Percentiles rank a stretch among this genome's conserved stretches.
phyloP scores from a whole-genome alignment of 2,797 vertebrate genomes.

The Fistularia commersonii region DNA sequence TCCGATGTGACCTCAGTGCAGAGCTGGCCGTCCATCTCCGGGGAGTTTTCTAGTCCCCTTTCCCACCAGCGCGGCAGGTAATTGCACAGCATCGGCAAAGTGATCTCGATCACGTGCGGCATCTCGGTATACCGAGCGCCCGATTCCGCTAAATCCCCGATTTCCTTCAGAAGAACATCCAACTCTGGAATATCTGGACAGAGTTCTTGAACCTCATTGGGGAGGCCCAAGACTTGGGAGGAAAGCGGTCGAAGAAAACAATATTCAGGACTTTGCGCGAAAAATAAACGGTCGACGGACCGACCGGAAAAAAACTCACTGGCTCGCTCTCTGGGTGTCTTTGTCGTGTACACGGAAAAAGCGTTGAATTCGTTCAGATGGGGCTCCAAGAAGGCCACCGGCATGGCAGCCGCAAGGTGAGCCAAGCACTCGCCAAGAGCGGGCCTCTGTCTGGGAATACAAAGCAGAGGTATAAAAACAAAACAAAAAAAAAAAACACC shows the following conservation, averaged over 20 bases:
- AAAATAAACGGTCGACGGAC: no score
- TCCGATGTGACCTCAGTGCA: conserved; percentile 87
- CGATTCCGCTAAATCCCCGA: conserved; percentile 88
- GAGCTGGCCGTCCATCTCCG: conserved; percentile 73
- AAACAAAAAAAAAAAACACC: background rate
- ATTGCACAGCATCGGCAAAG: conserved; percentile 94
- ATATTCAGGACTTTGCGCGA: background rate
- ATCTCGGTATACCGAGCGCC: conserved; percentile 96
- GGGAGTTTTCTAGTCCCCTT: conserved; percentile 78
- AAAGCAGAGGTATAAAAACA: background rate
- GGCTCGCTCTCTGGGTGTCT: conserved; percentile 87
- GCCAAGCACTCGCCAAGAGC: conserved; percentile 92
- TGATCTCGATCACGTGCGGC: conserved; percentile 95
- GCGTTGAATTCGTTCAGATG: conserved; percentile 86
- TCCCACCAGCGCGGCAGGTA: conserved; percentile 97
- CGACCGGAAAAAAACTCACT: conserved; percentile 83
- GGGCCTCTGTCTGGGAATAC: conserved; percentile 81
- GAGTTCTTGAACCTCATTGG: conserved; percentile 87
- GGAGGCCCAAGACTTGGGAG: conserved; percentile 86
- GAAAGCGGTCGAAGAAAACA: conserved; percentile 1
- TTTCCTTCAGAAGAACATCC: conserved; percentile 83
- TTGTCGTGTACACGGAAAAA: conserved; percentile 94
- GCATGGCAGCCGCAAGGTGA: conserved; percentile 90
- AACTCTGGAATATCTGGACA: conserved; percentile 91
- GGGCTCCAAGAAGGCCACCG: conserved; percentile 89